Base-by-base conservation (phyloP, 2,797 vertebrate species). In the Simalia tracyae region DNA sequence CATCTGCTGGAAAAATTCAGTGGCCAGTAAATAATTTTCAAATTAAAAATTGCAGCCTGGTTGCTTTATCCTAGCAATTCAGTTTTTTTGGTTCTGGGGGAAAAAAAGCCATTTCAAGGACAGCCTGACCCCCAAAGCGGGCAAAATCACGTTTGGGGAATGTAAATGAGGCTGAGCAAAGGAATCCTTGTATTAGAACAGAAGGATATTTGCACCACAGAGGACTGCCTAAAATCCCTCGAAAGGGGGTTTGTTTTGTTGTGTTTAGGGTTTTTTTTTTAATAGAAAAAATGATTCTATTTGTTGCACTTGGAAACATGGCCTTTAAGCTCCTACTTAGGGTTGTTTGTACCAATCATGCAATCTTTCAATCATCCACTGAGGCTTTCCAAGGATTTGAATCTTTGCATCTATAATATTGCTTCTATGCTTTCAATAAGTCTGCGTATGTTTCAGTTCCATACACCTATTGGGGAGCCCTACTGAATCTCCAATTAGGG, bases 21-120 rank as follows among this genome's bases (percentile, higher is more conserved):
- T 92, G 7, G 4, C 72, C 90, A 63, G 91, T 96, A 95, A 96
- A 96, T 94, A 94, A 94, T 94, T 93, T 96, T 91, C 90, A 31
- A 92, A 93, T 0, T 46, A 68, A 84, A 91, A 88, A 26, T 90
- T 92, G 90, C 50, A 60, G 84, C 9, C 19, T 14, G 89, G 88
- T 92, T 19, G 0, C 56, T 86, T 61, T 10, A 26, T 11, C 6
- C 22, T 28, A 42, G 19, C 64, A 24, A 26, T 42, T 60, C 81
- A 8, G 4, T 28, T 46, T 81, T 17, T 81, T 9, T 24, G 24
- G 26, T 26, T 15, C 68, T 61, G 11, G 42, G 0, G 0, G 72
- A 66, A 42, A 91, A 86, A 90, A 91, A 86, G 60, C 59, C 57
- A 0, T 1, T 36, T 87, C 68, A 59, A 81, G 94, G 89, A 88